Conservation (phyloP, 2,113 vertebrate species). For the Pipra filicauda region DNA sequence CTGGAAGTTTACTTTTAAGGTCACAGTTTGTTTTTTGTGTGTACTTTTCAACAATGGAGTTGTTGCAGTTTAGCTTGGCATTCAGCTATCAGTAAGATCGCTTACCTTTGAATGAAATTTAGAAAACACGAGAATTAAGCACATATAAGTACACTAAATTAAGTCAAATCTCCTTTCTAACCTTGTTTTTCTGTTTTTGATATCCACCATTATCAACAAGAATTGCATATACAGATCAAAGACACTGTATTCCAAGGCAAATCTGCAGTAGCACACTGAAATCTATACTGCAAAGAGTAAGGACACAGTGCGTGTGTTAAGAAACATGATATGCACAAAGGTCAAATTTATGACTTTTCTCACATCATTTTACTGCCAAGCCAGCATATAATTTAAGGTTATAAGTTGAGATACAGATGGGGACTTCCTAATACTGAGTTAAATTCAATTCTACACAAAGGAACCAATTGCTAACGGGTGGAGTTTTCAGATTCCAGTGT, state of each 20-base stretch:
- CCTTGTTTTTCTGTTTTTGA: background rate
- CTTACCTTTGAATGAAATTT: slow-evolving; percentile 42
- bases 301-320: background rate
- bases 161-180: slow-evolving; percentile 5
- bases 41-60: slow-evolving; percentile 58
- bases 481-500: background rate
- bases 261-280: background rate
- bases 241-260: background rate
- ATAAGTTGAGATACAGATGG: background rate
- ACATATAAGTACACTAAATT: slow-evolving; percentile 9
- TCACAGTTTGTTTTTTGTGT: slow-evolving; percentile 53
- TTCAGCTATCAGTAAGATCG: slow-evolving; percentile 29
- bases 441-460: background rate
- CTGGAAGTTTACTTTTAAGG: slow-evolving; percentile 59
- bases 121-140: background rate
- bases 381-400: slow-evolving; percentile 37
- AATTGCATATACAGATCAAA: background rate
- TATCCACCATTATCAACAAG: background rate
- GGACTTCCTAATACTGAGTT: background rate
- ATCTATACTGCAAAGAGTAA: background rate
- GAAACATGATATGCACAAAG: slow-evolving; percentile 5
- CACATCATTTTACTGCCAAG: slow-evolving; percentile 21
- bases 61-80: slow-evolving; percentile 52
- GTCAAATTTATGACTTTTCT: slow-evolving; percentile 39
- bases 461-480: background rate